A percentile compares a stretch with the other conserved stretches of the same genome.
Conservation (phyloP, 2,797 vertebrate genomes). For the Scolopax bukidnonensis region DNA sequence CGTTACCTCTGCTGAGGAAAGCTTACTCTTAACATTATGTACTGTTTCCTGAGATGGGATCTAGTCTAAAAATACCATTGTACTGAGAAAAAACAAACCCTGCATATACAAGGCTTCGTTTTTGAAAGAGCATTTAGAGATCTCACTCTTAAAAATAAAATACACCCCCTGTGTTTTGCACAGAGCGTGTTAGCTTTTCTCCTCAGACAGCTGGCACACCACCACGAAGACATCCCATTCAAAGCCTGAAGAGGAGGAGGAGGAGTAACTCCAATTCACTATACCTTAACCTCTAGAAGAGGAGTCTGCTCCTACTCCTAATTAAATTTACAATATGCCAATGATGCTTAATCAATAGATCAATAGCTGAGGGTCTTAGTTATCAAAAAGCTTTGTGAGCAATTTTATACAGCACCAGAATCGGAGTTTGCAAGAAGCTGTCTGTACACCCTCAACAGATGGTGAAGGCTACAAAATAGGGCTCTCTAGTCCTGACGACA, state of each 20-base stretch:
- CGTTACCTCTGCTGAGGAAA: not conserved
- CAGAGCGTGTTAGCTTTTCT: not conserved
- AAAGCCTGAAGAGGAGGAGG: not conserved
- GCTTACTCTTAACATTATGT: not conserved
- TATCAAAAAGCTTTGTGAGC: not conserved
- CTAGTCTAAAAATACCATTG: not conserved
- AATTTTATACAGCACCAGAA: not conserved
- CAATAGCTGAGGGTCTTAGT: not conserved
- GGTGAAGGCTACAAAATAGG: not conserved
- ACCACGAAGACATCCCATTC: not conserved
- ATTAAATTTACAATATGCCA: not conserved
- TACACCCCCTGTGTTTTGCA: not conserved
- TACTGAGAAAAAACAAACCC: not conserved
- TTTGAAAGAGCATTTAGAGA: not conserved
- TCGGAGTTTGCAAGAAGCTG: not conserved
- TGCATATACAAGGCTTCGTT: not conserved
- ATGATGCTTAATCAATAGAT: not conserved
- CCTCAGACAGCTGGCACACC: not conserved
- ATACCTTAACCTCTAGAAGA: not conserved
- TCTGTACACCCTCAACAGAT: fast-evolving
- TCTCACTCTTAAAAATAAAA: not conserved
- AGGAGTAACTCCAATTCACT: not conserved
- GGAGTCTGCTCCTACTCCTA: not conserved
- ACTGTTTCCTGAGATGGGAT: not conserved
- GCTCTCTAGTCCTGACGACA: not conserved